Evolutionary conservation across 2,797 vertebrate species (phyloP).

Genomic region (Gila robusta): DNA sequence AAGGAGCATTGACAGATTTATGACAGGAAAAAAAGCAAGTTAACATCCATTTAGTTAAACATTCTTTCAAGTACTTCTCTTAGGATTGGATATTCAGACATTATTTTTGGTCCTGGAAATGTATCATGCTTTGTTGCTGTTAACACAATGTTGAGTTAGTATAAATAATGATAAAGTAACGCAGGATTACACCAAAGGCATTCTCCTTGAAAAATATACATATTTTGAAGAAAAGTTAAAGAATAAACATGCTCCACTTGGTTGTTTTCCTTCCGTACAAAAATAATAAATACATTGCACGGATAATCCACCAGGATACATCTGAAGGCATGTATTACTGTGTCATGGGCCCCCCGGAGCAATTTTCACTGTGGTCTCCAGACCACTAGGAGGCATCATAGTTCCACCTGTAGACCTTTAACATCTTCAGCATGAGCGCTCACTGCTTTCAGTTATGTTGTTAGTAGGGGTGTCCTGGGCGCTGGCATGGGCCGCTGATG

Average conservation of each 20-base stretch:
- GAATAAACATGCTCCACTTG: conserved; percentile 3
- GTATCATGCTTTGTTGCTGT: conserved; percentile 20
- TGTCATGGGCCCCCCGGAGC: background rate
- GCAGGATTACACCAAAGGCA: background rate
- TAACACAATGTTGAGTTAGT: conserved; percentile 17
- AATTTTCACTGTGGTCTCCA: conserved; percentile 1
- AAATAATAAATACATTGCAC: background rate
- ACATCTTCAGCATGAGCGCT: conserved; percentile 80
- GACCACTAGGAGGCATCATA: conserved; percentile 50
- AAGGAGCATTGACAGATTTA: background rate
- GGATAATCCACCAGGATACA: background rate
- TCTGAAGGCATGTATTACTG: conserved; percentile 3
- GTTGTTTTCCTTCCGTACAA: conserved; percentile 15
- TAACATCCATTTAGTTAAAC: background rate
- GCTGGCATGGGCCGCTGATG: conserved; percentile 90
- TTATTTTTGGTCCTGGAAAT: conserved; percentile 15
- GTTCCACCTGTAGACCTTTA: conserved; percentile 25
- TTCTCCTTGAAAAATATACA: conserved; percentile 3
- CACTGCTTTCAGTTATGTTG: conserved; percentile 74
- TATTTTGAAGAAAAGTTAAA: conserved; percentile 14
- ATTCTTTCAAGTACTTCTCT: conserved; percentile 8
- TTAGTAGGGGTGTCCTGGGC: conserved; percentile 84
- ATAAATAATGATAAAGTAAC: conserved; percentile 26
- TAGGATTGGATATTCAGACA: background rate
- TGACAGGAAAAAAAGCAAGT: background rate